phyloP scores from a whole-genome alignment of 1,140 invertebrate species.

The Neotoxoptera formosana region DNA sequence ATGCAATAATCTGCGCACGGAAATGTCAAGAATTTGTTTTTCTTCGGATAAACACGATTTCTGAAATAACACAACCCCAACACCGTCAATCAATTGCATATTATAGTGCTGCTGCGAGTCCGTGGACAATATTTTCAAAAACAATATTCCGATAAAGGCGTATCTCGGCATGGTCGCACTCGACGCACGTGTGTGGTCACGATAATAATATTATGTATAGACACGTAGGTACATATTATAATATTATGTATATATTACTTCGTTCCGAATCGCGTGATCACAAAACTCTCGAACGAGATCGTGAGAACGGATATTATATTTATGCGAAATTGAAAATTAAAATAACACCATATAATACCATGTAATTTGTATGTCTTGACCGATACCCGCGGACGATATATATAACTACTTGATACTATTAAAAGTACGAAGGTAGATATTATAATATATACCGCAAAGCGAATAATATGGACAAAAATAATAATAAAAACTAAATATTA shows the following conservation, averaged over 20 bases:
- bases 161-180: neutral
- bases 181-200: neutral
- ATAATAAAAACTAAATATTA: neutral
- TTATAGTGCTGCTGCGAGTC: neutral
- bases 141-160: neutral
- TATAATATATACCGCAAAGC: neutral
- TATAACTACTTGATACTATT: neutral
- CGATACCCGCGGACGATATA: neutral
- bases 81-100: neutral
- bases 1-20: neutral
- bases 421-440: neutral
- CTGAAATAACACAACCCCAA: neutral
- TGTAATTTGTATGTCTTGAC: neutral
- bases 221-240: neutral
- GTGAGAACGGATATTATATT: conserved; percentile 17
- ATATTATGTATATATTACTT: neutral
- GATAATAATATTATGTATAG: neutral
- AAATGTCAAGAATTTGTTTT: neutral
- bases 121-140: neutral
- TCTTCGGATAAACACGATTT: neutral
- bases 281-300: neutral
- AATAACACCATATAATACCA: neutral
- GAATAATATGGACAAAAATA: neutral
- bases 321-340: conserved; percentile 18
- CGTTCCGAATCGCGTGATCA: neutral